Conservation (phyloP, 1,140 invertebrate species). For the Uloborus diversus region DNA sequence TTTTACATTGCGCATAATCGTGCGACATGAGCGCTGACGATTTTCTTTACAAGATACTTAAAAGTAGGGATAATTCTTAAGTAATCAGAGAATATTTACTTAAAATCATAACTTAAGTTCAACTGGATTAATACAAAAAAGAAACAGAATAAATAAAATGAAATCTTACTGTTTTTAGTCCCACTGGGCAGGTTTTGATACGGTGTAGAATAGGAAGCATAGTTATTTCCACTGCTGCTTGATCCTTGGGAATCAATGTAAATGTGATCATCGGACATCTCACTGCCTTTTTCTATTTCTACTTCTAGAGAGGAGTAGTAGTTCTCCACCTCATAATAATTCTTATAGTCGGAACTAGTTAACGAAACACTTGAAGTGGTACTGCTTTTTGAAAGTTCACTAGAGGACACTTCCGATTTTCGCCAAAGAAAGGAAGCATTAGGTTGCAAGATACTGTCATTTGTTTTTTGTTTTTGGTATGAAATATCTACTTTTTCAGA, state of each 20-base stretch:
- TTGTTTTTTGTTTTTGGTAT: background rate
- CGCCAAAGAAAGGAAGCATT: conserved; percentile 47
- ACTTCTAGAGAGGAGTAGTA: conserved; percentile 46
- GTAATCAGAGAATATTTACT: no score
- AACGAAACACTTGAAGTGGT: conserved; percentile 48
- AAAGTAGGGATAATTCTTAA: no score
- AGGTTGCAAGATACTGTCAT: background rate
- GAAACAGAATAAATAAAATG: no score
- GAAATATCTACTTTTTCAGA: background rate
- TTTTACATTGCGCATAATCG: no score
- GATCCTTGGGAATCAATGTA: conserved; percentile 51
- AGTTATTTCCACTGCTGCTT: conserved; percentile 34
- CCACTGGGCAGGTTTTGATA: conserved; percentile 28
- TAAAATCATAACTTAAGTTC: no score
- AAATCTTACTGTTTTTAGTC: conserved; percentile 9
- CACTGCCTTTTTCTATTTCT: conserved; percentile 39
- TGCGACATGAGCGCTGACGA: no score
- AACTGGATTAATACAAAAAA: no score
- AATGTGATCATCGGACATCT: conserved; percentile 37
- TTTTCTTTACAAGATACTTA: no score
- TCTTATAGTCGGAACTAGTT: conserved; percentile 41
- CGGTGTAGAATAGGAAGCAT: background rate
- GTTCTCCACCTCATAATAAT: conserved; percentile 46
- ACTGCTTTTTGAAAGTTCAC: conserved; percentile 47
- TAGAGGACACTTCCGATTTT: background rate